phyloP scores from a whole-genome alignment of 1,140 invertebrate genomes.

The Apis florea region DNA sequence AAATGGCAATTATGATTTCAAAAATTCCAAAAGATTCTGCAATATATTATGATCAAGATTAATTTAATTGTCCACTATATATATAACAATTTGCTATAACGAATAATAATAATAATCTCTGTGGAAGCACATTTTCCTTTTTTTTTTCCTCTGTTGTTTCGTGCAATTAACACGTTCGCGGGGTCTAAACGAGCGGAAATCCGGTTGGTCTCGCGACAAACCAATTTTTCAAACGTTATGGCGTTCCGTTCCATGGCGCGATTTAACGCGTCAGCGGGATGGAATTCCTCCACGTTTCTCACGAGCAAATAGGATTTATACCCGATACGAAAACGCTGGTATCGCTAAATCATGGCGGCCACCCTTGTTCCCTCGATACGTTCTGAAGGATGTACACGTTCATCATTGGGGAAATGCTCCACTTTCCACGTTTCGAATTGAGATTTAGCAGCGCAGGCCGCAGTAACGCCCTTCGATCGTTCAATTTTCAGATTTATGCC shows the following conservation, averaged over 20 bases:
- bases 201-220: conserved; percentile 6
- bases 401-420: background rate
- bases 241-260: background rate
- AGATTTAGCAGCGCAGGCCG: background rate
- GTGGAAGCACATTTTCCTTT: background rate
- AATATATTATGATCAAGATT: too few species aligned
- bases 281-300: conserved; percentile 9
- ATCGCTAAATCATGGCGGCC: background rate
- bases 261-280: conserved; percentile 11
- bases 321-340: background rate
- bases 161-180: conserved; percentile 40
- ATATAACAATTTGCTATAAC: too few species aligned
- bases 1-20: too few species aligned
- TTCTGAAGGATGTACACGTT: background rate
- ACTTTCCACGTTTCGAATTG: background rate
- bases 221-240: conserved; percentile 36
- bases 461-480: background rate
- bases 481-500: background rate
- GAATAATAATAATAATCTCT: background rate
- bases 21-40: too few species aligned
- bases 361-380: background rate
- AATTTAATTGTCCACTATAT: too few species aligned
- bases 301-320: conserved; percentile 14
- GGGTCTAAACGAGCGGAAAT: conserved; percentile 44
- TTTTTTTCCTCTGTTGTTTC: too few species aligned